Evolutionary conservation across 2,113 vertebrate species (phyloP), one percentile per base, ranked within the genome.

Genomic region (Rana temporaria): DNA sequence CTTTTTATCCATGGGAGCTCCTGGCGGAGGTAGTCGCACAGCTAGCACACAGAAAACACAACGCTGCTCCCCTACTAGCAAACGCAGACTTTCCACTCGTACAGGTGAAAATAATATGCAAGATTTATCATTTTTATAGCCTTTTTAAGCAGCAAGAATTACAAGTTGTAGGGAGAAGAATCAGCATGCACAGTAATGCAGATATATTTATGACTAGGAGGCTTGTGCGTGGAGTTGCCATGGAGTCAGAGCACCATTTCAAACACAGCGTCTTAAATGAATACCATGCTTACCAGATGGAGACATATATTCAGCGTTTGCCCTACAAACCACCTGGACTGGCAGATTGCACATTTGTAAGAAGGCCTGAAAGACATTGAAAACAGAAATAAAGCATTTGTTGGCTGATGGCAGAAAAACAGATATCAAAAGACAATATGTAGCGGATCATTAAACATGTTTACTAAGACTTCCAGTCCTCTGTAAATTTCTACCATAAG

Each of bases 261-360:
- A 84, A 89, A 86, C 24, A 0, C 12, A 80, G 89, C 85, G 85
- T 87, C 86, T 84, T 84, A 83, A 90, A 89, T 90, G 91, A 92
- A 88, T 75, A 86, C 87, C 60, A 77, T 69, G 92, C 93, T 94
- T 92, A 95, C 95, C 96, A 96, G 96, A 98, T 94, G 96, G 96
- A 91, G 95, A 95, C 90, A 93, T 92, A 87, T 93, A 96, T 91
- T 95, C 93, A 0, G 94, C 93, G 84, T 95, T 95, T 86, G 93
- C 90, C 89, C 94, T 94, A 88, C 92, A 95, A 88, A 93, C 93
- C 89, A 95, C 91, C 88, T 86, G 92, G 90, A 96, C 22, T 87
- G 91, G 93, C 92, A 97, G 91, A 90, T 92, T 96, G 92, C 92
- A 94, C 94, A 96, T 97, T 90, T 95, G 95, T 91, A 98, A 89